phyloP scores from a whole-genome alignment of 2,888 invertebrate species.

The Caenorhabditis panamensis region DNA sequence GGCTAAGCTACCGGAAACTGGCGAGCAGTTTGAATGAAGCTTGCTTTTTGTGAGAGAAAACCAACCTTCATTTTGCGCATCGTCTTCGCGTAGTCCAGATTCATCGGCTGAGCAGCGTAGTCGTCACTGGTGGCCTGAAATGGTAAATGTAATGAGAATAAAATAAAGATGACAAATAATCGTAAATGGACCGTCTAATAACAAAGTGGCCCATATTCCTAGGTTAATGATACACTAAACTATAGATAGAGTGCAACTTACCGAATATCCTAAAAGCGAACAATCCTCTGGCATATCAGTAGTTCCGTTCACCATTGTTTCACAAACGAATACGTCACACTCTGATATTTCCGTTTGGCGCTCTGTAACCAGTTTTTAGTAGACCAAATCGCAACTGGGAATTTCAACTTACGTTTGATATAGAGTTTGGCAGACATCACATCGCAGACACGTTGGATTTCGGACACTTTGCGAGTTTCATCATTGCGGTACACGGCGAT shows the following conservation, averaged over 20 bases:
- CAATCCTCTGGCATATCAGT: conserved; percentile 44
- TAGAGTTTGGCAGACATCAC: conserved; percentile 92
- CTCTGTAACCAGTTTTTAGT: conserved; percentile 84
- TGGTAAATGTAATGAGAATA: no score
- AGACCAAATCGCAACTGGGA: not conserved
- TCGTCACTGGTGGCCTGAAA: conserved; percentile 27
- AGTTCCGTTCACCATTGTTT: conserved; percentile 72
- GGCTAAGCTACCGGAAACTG: conserved; percentile 7
- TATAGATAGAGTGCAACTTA: no score
- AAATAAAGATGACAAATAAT: no score
- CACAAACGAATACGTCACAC: conserved; percentile 89
- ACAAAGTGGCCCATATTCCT: no score
- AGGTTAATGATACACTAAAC: no score
- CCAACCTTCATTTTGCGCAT: conserved; percentile 61
- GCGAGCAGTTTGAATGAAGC: not conserved
- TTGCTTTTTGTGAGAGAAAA: not conserved
- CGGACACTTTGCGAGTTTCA: conserved; percentile 92
- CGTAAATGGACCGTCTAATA: no score
- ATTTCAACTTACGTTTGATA: conserved; percentile 69
- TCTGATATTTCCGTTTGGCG: conserved; percentile 95
- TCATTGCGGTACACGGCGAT: conserved; percentile 83
- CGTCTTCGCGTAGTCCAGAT: conserved; percentile 50
- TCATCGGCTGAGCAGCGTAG: conserved; percentile 45
- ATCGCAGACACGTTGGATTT: conserved; percentile 92
- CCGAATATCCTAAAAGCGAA: conserved; percentile 27